These are phyloP conservation scores for Geotrypetes seraphini DNA, from an alignment of 2,797 vertebrate genomes.

Conservation along the genomic window DNA sequence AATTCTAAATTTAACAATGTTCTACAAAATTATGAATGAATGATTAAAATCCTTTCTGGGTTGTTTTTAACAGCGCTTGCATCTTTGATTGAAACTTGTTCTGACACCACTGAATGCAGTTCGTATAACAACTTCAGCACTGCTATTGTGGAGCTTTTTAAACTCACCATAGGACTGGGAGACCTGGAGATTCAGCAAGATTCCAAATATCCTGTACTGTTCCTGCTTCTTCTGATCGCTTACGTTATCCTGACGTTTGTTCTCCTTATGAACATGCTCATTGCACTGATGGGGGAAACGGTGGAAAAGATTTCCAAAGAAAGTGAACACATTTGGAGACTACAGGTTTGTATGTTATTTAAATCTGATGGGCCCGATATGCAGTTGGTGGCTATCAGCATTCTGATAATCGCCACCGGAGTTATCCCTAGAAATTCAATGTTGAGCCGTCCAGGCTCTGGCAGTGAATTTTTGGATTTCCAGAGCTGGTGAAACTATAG, in stretches of 20 bases:
- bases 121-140: constrained; percentile 53
- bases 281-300: constrained; percentile 63
- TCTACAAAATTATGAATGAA: too few relatives aligned
- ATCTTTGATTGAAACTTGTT: constrained; percentile 48
- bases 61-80: constrained; percentile 50
- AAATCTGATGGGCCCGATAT: too few relatives aligned
- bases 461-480: too few relatives aligned
- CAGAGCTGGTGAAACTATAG: too few relatives aligned
- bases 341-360: constrained; percentile 51
- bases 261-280: constrained; percentile 66
- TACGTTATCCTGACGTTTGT: constrained; percentile 63
- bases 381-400: too few relatives aligned
- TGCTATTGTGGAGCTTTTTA: constrained; percentile 58
- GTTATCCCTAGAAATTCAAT: too few relatives aligned
- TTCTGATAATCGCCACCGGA: too few relatives aligned
- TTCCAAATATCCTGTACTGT: constrained; percentile 61
- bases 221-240: constrained; percentile 59
- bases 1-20: too few relatives aligned
- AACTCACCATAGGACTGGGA: constrained; percentile 61
- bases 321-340: constrained; percentile 63
- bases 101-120: constrained; percentile 19
- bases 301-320: constrained; percentile 67
- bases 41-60: too few relatives aligned
- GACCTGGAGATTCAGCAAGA: constrained; percentile 63
- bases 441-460: too few relatives aligned